Conservation (phyloP, 2,113 vertebrate genomes). For the Brachyistius frenatus region DNA sequence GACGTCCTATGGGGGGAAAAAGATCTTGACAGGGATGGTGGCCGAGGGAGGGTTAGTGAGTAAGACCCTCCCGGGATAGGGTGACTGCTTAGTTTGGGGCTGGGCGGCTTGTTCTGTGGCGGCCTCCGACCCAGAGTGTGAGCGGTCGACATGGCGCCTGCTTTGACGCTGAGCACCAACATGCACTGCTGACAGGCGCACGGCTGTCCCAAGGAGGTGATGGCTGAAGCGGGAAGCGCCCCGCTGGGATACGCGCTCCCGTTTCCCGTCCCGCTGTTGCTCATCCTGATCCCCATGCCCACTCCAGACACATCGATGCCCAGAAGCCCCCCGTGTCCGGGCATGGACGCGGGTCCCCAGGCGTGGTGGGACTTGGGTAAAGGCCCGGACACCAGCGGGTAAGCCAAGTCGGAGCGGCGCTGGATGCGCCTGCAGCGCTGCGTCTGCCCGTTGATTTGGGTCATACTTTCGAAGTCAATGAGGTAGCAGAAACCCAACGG, state of each 20-base stretch:
- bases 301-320: constrained; percentile 82
- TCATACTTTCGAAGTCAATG: constrained; percentile 98
- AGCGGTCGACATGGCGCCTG: constrained; percentile 75
- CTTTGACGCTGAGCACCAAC: constrained; percentile 90
- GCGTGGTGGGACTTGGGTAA: constrained; percentile 87
- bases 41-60: constrained; percentile 83
- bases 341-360: constrained; percentile 80
- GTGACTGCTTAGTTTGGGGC: constrained; percentile 78
- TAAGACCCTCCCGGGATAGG: constrained; percentile 73
- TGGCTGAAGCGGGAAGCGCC: constrained; percentile 82
- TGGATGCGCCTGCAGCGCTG: constrained; percentile 93
- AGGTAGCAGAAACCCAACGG: constrained; percentile 98
- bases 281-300: constrained; percentile 80
- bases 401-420: constrained; percentile 91
- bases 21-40: constrained; percentile 77
- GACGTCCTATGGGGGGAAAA: constrained; percentile 83
- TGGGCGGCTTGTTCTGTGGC: constrained; percentile 80
- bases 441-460: constrained; percentile 96
- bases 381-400: constrained; percentile 91
- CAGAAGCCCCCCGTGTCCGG: constrained; percentile 73
- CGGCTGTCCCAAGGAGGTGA: constrained; percentile 85
- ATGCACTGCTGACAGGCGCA: constrained; percentile 94
- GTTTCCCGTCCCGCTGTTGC: constrained; percentile 71
- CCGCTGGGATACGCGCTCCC: constrained; percentile 85
- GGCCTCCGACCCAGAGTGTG: constrained; percentile 85